Percentiles rank a stretch among this genome's conserved stretches.
Evolutionary conservation across 2,113 vertebrate species (phyloP).

Genomic region (Taxidea taxus): DNA sequence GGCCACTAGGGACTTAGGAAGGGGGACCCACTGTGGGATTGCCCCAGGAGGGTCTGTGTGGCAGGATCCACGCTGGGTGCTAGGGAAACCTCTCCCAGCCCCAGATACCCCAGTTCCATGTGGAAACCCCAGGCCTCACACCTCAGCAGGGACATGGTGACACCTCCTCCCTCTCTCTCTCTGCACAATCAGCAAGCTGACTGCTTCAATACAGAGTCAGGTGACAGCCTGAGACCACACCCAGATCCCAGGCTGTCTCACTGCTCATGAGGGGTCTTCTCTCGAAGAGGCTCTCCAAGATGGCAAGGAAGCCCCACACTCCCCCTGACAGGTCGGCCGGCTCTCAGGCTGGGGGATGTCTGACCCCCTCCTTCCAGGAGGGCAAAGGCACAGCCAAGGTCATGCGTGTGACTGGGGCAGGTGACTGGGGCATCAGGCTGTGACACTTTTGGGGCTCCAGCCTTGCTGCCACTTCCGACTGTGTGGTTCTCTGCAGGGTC

Average conservation of each 20-base stretch:
- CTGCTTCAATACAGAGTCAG: background rate
- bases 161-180: background rate
- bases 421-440: background rate
- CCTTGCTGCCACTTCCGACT: background rate
- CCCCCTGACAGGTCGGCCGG: background rate
- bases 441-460: background rate
- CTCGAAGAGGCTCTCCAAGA: background rate
- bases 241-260: background rate
- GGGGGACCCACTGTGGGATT: background rate
- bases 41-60: background rate
- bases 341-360: background rate
- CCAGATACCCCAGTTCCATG: background rate
- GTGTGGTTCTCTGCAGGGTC: background rate
- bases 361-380: background rate
- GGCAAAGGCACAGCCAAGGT: background rate
- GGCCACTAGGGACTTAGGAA: background rate
- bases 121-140: background rate
- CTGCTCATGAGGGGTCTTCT: background rate
- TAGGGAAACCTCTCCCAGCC: background rate
- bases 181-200: background rate
- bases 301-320: background rate
- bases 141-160: background rate
- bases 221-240: background rate
- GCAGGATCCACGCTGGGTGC: background rate
- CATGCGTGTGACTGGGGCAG: rapidly evolving